Evolutionary conservation across 2,888 invertebrate genomes (phyloP), one percentile per base, ranked within the genome.

Genomic region (Galerucella calmariensis): DNA sequence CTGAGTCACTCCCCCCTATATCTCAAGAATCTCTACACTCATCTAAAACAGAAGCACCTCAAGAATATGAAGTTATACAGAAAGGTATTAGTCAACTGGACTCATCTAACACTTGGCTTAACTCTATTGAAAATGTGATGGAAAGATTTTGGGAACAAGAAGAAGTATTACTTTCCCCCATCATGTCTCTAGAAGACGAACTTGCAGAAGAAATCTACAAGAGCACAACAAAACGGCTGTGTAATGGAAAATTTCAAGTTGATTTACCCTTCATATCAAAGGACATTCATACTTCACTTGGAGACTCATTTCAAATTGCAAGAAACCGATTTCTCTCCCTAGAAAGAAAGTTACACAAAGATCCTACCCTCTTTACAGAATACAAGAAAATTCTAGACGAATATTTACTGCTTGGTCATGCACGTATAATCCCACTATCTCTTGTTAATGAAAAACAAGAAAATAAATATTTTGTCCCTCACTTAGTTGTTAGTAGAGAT

Each of bases 61-160:
- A 35, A 35, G 35, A 35, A 35, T 35, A 35, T 35, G 35, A 35
- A 35, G 6, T 35, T 35, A 35, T 35, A 5, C 35, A 35, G 35
- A 35, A 35, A 35, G 35, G 35, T 35, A 35, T 35, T 35, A 35
- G 35, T 35, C 35, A 35, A 35, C 35, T 35, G 35, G 35, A 35
- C 35, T 35, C 35, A 35, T 27, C 27, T 27, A 27, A 35, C 35
- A 35, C 35, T 35, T 35, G 35, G 35, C 35, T 35, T 35, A 35
- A 35, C 8, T 35, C 35, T 8, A 35, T 6, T 35, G 41, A 41
- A 3, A 11, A 27, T 5, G 10, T 44, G n/a, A 11, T 63, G n/a
- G 63, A 63, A 24, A 76, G 63, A 27, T 78, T 78, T 75, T 78
- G 78, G 78, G n/a, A 68, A 12, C 35, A 74, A 10, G 75, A 76